These are phyloP conservation scores for Takifugu bimaculatus DNA, from an alignment of 2,113 vertebrate species.

Conservation along the genomic window DNA sequence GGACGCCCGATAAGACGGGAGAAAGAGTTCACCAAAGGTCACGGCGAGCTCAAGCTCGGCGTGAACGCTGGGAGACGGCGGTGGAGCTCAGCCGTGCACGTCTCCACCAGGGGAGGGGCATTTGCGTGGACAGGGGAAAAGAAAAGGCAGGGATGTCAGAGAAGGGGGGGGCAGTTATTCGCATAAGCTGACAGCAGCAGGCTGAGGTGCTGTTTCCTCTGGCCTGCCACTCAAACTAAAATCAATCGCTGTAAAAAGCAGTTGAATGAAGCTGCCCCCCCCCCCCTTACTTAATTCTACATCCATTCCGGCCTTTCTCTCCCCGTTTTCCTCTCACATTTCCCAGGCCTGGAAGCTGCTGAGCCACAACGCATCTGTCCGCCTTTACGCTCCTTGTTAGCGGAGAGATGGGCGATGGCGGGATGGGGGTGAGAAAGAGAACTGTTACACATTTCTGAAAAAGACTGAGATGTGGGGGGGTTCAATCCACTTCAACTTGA, in stretches of 20 bases:
- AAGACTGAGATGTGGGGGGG: background rate
- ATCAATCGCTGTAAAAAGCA: slow-evolving; percentile 69
- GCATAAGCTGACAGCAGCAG: slow-evolving; percentile 69
- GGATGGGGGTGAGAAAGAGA: background rate
- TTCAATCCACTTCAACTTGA: too few species aligned
- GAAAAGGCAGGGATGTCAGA: slow-evolving; percentile 19
- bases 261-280: slow-evolving; percentile 42
- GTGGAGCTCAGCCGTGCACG: background rate
- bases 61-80: background rate
- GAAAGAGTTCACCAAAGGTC: slow-evolving; percentile 17
- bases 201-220: slow-evolving; percentile 63
- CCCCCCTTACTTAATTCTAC: background rate
- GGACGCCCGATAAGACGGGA: background rate
- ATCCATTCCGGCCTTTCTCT: slow-evolving; percentile 4
- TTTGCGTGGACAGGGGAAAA: slow-evolving; percentile 2
- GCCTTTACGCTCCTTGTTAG: slow-evolving; percentile 42
- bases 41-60: background rate
- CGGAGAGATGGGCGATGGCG: slow-evolving; percentile 1
- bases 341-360: slow-evolving; percentile 30
- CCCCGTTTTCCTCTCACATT: slow-evolving; percentile 33
- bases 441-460: background rate
- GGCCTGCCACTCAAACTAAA: slow-evolving; percentile 67
- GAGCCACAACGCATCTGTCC: slow-evolving; percentile 44
- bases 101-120: slow-evolving; percentile 11
- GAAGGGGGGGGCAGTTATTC: slow-evolving; percentile 57